phyloP scores from a whole-genome alignment of 2,888 invertebrate genomes.

The Temnothorax ravouxi region DNA sequence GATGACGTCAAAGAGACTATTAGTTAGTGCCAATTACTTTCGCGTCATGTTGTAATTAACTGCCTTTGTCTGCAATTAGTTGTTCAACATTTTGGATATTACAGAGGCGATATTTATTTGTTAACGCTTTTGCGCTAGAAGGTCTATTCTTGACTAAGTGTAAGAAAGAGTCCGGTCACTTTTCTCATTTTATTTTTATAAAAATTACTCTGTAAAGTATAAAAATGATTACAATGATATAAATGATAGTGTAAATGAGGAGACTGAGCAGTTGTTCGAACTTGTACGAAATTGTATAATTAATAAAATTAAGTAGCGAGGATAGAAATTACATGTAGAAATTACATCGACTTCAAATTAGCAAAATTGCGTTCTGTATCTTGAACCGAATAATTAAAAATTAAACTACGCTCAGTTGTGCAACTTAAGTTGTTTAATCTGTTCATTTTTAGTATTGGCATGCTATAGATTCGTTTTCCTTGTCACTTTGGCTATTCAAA shows the following conservation, averaged over 20 bases:
- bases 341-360: slow-evolving; percentile 10
- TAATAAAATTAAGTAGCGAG: not conserved
- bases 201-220: not conserved
- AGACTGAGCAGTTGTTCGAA: not conserved
- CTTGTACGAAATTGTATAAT: not conserved
- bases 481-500: too few species aligned
- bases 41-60: slow-evolving; percentile 13
- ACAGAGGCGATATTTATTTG: not conserved
- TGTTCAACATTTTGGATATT: not conserved
- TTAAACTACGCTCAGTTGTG: not conserved
- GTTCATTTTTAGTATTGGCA: not conserved
- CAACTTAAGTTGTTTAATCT: not conserved
- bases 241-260: not conserved
- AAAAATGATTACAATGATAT: not conserved
- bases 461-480: not conserved
- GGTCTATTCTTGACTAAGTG: not conserved
- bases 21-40: slow-evolving; percentile 38
- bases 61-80: slow-evolving; percentile 29
- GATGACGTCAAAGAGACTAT: slow-evolving; percentile 42
- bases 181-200: not conserved
- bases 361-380: not conserved
- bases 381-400: not conserved
- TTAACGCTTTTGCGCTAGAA: not conserved
- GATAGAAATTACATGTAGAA: not conserved
- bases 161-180: not conserved